Conservation (phyloP, 2,888 invertebrate genomes). For the Metallyticus violacea region DNA sequence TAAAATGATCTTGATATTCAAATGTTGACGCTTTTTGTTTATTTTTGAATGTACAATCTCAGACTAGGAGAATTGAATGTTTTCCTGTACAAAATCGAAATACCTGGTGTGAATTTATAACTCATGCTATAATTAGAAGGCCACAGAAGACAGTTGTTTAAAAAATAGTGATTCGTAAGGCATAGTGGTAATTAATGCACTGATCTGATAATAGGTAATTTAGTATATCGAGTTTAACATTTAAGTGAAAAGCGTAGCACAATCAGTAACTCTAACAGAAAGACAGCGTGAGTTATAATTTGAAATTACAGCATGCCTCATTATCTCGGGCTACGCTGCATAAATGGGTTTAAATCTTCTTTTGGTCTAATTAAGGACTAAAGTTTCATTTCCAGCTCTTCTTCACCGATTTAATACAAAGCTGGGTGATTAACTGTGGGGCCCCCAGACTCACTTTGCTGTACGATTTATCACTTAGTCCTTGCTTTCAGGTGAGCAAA, state of each 20-base stretch:
- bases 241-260: neutral
- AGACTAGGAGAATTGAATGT: no score
- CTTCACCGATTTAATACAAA: neutral
- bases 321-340: neutral
- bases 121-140: no score
- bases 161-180: no score
- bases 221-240: neutral
- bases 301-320: neutral
- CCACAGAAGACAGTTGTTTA: no score
- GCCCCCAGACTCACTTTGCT: neutral
- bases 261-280: neutral
- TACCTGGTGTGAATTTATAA: no score
- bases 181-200: no score
- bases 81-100: no score
- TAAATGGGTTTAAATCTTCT: neutral
- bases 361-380: neutral
- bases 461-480: neutral
- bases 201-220: no score
- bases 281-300: neutral
- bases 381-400: neutral
- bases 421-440: neutral
- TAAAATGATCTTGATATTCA: no score
- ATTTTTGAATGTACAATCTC: no score
- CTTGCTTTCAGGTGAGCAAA: neutral
- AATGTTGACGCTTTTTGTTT: no score